These are phyloP conservation scores for Tapirus indicus DNA, from an alignment of 2,797 vertebrate genomes.

Conservation along the genomic window DNA sequence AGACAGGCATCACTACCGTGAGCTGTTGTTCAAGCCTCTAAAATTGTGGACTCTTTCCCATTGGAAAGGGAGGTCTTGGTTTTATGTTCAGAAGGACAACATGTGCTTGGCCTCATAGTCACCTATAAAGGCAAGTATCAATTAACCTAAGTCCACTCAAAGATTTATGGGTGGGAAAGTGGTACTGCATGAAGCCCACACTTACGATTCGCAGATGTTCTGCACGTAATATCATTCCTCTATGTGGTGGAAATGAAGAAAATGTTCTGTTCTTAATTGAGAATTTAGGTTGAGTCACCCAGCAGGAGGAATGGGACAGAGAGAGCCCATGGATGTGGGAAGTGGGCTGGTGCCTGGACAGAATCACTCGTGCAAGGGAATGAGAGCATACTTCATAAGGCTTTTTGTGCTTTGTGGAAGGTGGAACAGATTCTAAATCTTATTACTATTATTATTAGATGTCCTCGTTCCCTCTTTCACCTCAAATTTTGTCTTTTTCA, in stretches of 20 bases:
- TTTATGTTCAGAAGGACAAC: slow-evolving; percentile 35
- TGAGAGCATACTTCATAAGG: neutral
- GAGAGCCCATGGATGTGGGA: neutral
- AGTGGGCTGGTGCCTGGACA: neutral
- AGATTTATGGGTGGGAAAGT: slow-evolving; percentile 26
- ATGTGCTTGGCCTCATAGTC: slow-evolving; percentile 59
- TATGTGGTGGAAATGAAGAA: slow-evolving; percentile 48
- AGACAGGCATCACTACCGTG: neutral
- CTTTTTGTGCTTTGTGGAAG: neutral
- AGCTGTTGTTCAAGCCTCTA: neutral
- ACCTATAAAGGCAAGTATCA: slow-evolving; percentile 2
- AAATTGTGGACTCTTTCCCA: neutral
- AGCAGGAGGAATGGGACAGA: neutral
- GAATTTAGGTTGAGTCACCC: neutral
- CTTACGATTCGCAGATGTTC: neutral
- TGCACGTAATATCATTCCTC: neutral
- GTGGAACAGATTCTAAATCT: neutral
- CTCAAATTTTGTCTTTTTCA: neutral
- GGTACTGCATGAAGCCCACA: neutral
- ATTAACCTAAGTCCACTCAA: neutral
- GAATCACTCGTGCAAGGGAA: neutral
- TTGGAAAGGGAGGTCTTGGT: neutral
- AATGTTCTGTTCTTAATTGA: slow-evolving; percentile 7
- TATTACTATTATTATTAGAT: neutral
- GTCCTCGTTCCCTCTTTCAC: neutral